These are phyloP conservation scores for Picus viridis DNA, from an alignment of 2,797 vertebrate genomes.

Conservation along the genomic window DNA sequence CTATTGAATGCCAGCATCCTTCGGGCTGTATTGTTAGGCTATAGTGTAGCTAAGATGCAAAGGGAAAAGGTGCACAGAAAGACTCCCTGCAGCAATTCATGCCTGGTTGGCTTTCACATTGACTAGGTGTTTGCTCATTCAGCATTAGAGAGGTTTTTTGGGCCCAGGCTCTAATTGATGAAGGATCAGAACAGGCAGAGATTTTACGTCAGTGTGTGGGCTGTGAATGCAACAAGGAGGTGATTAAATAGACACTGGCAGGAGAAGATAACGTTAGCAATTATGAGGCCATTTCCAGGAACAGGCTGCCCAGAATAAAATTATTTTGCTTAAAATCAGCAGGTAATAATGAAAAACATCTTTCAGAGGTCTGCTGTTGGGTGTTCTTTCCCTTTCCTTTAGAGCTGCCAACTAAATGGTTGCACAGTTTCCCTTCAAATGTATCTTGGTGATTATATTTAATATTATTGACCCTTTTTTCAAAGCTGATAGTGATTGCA, in stretches of 20 bases:
- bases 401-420: neutral
- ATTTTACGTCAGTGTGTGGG: conserved; percentile 64
- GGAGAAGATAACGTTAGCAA: conserved; percentile 65
- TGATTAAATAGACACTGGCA: conserved; percentile 60
- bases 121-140: conserved; percentile 51
- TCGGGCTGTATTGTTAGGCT: neutral
- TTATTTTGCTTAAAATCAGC: conserved; percentile 55
- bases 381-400: neutral
- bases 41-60: neutral
- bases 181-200: conserved; percentile 54
- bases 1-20: neutral
- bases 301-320: conserved; percentile 54
- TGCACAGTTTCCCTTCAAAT: neutral
- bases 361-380: neutral
- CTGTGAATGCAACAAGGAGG: conserved; percentile 44
- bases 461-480: neutral
- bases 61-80: neutral
- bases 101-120: conserved; percentile 44
- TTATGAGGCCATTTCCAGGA: conserved; percentile 62
- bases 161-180: conserved; percentile 17
- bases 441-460: neutral
- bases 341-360: neutral
- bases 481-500: neutral
- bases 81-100: conserved; percentile 16
- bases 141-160: conserved; percentile 39